Evolutionary conservation across 1,140 invertebrate species (phyloP).

Genomic region (Drosophila takahashii): DNA sequence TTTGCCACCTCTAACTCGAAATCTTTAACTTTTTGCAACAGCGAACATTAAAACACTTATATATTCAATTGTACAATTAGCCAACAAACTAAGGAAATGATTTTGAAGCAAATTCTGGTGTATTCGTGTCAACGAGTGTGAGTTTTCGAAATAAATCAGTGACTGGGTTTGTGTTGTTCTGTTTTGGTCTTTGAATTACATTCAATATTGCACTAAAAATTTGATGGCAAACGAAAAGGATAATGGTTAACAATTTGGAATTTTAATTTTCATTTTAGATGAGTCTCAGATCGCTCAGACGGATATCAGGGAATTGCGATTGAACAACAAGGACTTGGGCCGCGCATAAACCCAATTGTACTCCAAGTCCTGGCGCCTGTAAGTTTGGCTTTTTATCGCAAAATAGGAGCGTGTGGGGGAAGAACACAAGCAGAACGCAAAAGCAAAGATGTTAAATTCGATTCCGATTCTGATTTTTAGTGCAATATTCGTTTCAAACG

Average conservation of each 20-base stretch:
- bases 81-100: constrained; percentile 28
- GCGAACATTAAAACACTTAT: constrained; percentile 3
- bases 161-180: constrained; percentile 24
- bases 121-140: constrained; percentile 11
- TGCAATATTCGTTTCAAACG: constrained; percentile 71
- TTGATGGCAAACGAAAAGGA: constrained; percentile 25
- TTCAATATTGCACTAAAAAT: constrained; percentile 79
- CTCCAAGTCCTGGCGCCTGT: constrained; percentile 74
- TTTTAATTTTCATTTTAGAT: constrained; percentile 4
- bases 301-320: constrained; percentile 79
- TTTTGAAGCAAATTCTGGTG: constrained; percentile 33
- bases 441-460: constrained; percentile 41
- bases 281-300: constrained; percentile 51
- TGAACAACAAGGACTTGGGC: constrained; percentile 80
- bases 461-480: constrained; percentile 64
- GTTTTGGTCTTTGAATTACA: constrained; percentile 9
- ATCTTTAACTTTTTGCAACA: not conserved
- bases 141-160: constrained; percentile 1
- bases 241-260: constrained; percentile 10
- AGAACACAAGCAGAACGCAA: constrained; percentile 50
- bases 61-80: constrained; percentile 24
- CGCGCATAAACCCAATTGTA: constrained; percentile 84
- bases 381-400: constrained; percentile 56
- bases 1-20: not conserved
- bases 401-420: constrained; percentile 34